Base-by-base conservation (phyloP, 2,797 vertebrate species). In the Spinibarbus caldwelli region DNA sequence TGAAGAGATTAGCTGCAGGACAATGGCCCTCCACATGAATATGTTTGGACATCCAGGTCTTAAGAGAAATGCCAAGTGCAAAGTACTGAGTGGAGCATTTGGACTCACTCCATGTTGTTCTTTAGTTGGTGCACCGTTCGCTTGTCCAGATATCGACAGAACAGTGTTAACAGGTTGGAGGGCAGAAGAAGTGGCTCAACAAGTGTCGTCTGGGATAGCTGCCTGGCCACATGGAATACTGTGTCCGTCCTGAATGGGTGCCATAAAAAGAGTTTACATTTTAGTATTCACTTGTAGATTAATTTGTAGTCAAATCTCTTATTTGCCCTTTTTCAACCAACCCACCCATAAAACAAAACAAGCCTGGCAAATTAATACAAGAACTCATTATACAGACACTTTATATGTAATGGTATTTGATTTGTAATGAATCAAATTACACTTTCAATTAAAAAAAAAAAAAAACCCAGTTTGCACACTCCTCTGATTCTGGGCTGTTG, bases 141-240 rank as follows among this genome's bases (percentile, higher is more conserved):
- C 89, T 97, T 99, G 93, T 99, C 97, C 92, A 99, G 93, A 77
- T 99, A 98, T 47, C 97, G 96, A 85, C 97, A 99, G 92, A 99
- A 99, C 54, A 99, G 95, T 0, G 96, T 96, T 71, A 99, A 96
- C 57, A 99, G 94, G 92, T 99, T 99, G 71, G 96, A 97, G 6
- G 98, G 97, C 75, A 99, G 90, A 82, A 96, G 93, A 2, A 99
- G 94, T 0, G 98, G 98, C 90, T 99, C 98, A 71, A 97, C 97
- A 90, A 99, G 92, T 0, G 89, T 96, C 38, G 95, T 94, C 77
- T 95, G 96, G 0, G 97, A 97, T 31, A 99, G 95, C 90, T 98
- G 97, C 79, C 94, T 95, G 0, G 97, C 97, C 1, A 99, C 97
- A 85, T 97, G 94, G 92, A 98, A 96, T 86, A 99, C 97, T 0